Evolutionary conservation across 2,113 vertebrate genomes (phyloP).

Genomic region (Silurus meridionalis): DNA sequence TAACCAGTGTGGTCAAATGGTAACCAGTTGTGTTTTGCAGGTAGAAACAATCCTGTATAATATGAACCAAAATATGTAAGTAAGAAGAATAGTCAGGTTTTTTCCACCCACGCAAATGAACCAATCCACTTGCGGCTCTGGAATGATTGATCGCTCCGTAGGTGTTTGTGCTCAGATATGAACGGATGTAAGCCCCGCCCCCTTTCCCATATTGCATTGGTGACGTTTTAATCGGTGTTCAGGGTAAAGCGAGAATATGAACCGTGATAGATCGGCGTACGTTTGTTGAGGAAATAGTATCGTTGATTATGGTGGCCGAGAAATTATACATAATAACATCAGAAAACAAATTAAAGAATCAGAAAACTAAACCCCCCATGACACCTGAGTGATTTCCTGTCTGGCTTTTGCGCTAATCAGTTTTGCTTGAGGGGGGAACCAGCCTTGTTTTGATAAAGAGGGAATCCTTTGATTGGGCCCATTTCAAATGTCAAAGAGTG

Average conservation of each 20-base stretch:
- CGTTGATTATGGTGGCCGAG: neutral
- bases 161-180: neutral
- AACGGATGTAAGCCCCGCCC: neutral
- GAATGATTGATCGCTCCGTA: neutral
- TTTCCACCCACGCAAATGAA: neutral
- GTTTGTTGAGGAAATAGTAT: too few species aligned
- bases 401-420: conserved; percentile 27
- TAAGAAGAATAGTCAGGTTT: neutral
- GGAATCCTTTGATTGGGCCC: conserved; percentile 40
- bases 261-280: neutral
- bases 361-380: neutral
- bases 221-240: neutral
- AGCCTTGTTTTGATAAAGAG: conserved; percentile 40
- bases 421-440: conserved; percentile 10
- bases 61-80: neutral
- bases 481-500: conserved; percentile 48
- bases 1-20: neutral
- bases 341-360: neutral
- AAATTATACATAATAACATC: neutral
- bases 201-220: neutral
- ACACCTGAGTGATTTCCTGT: conserved; percentile 10
- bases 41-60: neutral
- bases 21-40: neutral
- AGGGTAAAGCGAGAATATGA: neutral
- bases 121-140: neutral